Conservation (phyloP, 2,797 vertebrate genomes). For the Lophotriccus pileatus region DNA sequence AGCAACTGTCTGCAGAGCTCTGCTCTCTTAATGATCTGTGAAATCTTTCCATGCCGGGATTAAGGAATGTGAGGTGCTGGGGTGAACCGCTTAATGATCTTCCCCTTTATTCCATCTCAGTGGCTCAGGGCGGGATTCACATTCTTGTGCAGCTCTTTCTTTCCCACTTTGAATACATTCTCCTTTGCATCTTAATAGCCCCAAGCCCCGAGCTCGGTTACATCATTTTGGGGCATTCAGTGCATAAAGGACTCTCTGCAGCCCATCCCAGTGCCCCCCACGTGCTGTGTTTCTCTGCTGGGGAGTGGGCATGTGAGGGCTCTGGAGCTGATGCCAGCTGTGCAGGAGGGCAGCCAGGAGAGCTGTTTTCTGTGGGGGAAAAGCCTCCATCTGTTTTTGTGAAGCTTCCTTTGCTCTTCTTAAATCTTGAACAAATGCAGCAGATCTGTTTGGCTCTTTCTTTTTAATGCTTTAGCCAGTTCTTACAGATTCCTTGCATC, state of each 20-base stretch:
- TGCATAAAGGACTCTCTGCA: background rate
- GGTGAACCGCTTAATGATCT: constrained; percentile 24
- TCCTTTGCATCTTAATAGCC: constrained; percentile 52
- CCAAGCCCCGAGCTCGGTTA: background rate
- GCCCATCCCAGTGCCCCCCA: background rate
- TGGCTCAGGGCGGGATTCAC: background rate
- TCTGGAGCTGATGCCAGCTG: background rate
- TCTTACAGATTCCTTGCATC: background rate
- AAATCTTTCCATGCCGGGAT: background rate
- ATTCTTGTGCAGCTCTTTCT: constrained; percentile 9
- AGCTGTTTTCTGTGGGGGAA: background rate
- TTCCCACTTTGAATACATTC: background rate
- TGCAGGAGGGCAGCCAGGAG: background rate
- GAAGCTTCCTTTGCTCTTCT: background rate
- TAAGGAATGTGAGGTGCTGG: constrained; percentile 9
- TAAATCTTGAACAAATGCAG: background rate
- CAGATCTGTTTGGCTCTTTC: background rate
- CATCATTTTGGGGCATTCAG: background rate
- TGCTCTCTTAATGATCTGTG: background rate
- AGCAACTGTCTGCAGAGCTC: background rate
- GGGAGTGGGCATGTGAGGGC: background rate
- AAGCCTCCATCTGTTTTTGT: background rate
- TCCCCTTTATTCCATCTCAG: background rate
- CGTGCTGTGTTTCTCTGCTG: background rate
- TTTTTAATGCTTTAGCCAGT: background rate